These are phyloP conservation scores for Acleris holmiana DNA, from an alignment of 2,888 invertebrate species.

Conservation along the genomic window DNA sequence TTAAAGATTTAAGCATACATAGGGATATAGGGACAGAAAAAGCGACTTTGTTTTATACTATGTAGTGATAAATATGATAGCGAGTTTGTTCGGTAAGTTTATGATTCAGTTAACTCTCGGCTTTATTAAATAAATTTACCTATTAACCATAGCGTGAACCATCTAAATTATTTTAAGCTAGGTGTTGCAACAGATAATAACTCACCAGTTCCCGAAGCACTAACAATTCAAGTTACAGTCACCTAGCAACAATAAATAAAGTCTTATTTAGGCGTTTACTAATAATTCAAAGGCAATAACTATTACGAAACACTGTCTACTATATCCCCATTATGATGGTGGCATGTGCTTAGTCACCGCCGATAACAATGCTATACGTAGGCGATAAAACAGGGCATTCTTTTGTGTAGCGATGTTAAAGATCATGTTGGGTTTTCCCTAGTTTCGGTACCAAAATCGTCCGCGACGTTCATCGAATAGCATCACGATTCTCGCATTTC, in stretches of 20 bases:
- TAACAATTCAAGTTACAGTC: slow-evolving; percentile 18
- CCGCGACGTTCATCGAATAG: slow-evolving; percentile 57
- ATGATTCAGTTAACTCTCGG: not conserved
- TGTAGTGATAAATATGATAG: too few relatives aligned
- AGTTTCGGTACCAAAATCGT: slow-evolving; percentile 60
- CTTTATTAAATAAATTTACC: not conserved
- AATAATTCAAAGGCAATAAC: slow-evolving; percentile 18
- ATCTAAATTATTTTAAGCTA: slow-evolving; percentile 15
- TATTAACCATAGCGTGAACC: slow-evolving; percentile 12
- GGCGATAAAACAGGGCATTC: slow-evolving; percentile 14
- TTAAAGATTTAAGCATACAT: too few relatives aligned
- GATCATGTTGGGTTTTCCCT: slow-evolving; percentile 62
- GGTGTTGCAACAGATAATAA: slow-evolving; percentile 28
- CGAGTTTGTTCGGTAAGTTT: not conserved
- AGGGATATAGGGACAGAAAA: too few relatives aligned
- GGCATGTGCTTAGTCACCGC: slow-evolving; percentile 20
- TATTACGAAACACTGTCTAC: slow-evolving; percentile 15
- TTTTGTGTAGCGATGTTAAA: slow-evolving; percentile 25
- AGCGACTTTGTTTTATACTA: too few relatives aligned
- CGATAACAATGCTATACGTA: slow-evolving; percentile 22
- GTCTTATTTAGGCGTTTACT: slow-evolving; percentile 13
- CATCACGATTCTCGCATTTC: slow-evolving; percentile 79
- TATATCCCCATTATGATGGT: not conserved
- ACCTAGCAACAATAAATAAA: slow-evolving; percentile 25
- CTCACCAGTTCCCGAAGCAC: slow-evolving; percentile 28